Evolutionary conservation across 2,113 vertebrate species (phyloP).

Genomic region (Pangasianodon gigas): DNA sequence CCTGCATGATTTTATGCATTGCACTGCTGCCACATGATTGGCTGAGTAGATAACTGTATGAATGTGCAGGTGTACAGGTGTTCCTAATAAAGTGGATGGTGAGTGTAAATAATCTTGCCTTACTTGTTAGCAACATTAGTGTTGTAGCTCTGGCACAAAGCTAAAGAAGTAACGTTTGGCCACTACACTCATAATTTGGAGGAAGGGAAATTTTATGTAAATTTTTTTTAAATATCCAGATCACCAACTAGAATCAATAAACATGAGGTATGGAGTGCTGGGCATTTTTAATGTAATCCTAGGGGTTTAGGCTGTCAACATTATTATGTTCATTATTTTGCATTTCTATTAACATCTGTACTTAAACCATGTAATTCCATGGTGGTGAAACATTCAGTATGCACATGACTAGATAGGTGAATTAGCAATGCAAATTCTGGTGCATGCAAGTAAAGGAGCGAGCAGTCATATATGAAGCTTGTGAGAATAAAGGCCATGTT

Average conservation of each 20-base stretch:
- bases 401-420: background rate
- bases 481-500: background rate
- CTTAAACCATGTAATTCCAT: background rate
- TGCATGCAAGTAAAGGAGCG: background rate
- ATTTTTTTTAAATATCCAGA: no score
- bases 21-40: no score
- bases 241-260: background rate
- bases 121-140: no score
- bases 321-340: background rate
- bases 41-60: no score
- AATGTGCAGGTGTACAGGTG: no score
- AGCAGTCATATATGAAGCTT: background rate
- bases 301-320: background rate
- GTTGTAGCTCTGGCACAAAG: no score
- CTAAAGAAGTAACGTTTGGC: no score
- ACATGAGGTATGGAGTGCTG: background rate
- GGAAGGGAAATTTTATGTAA: no score
- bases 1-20: no score
- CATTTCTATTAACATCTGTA: background rate
- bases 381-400: background rate
- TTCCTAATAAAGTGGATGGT: no score
- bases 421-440: background rate
- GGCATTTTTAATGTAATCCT: background rate
- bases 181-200: no score
- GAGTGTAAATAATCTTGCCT: no score